Evolutionary conservation across 2,113 vertebrate genomes (phyloP), one percentile per base, ranked within the genome.

Genomic region (Cyphomyrus discorhynchus): DNA sequence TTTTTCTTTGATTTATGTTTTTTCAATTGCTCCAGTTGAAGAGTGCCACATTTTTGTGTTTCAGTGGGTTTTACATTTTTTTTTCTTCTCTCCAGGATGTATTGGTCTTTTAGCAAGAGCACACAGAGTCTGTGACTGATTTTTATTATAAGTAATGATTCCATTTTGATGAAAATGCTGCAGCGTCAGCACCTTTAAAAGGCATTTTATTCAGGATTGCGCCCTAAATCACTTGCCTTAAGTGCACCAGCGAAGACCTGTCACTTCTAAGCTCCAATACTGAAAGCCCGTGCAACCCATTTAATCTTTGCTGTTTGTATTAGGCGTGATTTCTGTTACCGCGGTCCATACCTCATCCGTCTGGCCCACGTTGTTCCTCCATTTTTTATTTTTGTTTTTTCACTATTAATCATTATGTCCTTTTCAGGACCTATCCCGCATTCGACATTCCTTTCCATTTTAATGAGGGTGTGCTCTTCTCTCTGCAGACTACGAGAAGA

Each of bases 401-500:
- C 46, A 19, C 56, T 88, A 80, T 42, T 58, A 53, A 91, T 86
- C 88, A 85, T 82, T 27, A 82, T 89, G 31, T 89, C 84, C 84
- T 19, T 70, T 47, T 89, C 53, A 70, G 88, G 24, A 58, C 83
- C 2, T 7, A 53, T 42, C 19, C 74, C 39, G 27, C 35, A 15
- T 50, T 45, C 21, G 7, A 31, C 84, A 2, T 27, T 52, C 31
- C 24, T 21, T 56, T 89, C 70, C 70, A 42, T 21, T 42, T 52
- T 74, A 88, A 88, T 8, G n/a, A 24, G 42, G 13, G 8, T 46
- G 45, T 47, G 21, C 47, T 45, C 42, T 84, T 35, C 56, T n/a
- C 56, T 92, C 90, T 89, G 31, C 94, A 99, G 98, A 99, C 94
- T 99, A 99, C 0, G 98, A 99, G 95, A 99, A 99, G 96, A 99